Evolutionary conservation across 1,140 invertebrate species (phyloP).

Genomic region (Subanguina moxae): DNA sequence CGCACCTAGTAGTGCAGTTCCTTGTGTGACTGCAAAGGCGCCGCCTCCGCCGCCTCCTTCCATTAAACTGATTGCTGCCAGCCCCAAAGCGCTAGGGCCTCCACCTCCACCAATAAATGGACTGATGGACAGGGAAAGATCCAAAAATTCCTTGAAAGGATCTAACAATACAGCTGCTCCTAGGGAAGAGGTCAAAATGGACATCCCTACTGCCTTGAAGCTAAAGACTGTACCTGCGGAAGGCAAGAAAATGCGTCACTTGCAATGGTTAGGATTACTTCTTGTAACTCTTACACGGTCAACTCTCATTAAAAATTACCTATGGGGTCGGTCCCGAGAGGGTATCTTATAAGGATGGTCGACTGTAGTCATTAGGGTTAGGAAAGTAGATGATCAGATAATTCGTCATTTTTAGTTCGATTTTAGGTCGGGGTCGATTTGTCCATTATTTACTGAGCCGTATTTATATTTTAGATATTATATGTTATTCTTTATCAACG

Average conservation of each 20-base stretch:
- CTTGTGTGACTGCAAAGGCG: background rate
- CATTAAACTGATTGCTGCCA: constrained; percentile 48
- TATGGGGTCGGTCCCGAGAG: too few species aligned
- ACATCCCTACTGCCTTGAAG: constrained; percentile 20
- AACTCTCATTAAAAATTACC: too few species aligned
- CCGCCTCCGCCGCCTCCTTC: constrained; percentile 29
- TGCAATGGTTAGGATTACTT: constrained; percentile 44
- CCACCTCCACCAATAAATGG: constrained; percentile 50
- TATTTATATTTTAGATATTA: too few species aligned
- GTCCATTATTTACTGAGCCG: too few species aligned
- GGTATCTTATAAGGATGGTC: too few species aligned
- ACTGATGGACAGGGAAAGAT: background rate
- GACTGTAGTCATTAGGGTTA: too few species aligned
- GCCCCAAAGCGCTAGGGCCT: constrained; percentile 62
- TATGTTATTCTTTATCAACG: too few species aligned
- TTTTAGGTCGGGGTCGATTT: too few species aligned
- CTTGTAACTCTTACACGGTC: too few species aligned
- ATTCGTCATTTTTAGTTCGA: too few species aligned
- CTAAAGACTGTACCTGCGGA: constrained; percentile 23
- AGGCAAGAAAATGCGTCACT: constrained; percentile 45
- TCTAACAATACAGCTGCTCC: constrained; percentile 54
- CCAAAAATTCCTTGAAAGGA: constrained; percentile 47
- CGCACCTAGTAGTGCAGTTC: constrained; percentile 1
- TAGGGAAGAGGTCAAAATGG: background rate
- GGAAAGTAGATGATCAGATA: too few species aligned